Evolutionary conservation across 2,888 invertebrate species (phyloP).

Genomic region (Euspilapteryx auroguttella): DNA sequence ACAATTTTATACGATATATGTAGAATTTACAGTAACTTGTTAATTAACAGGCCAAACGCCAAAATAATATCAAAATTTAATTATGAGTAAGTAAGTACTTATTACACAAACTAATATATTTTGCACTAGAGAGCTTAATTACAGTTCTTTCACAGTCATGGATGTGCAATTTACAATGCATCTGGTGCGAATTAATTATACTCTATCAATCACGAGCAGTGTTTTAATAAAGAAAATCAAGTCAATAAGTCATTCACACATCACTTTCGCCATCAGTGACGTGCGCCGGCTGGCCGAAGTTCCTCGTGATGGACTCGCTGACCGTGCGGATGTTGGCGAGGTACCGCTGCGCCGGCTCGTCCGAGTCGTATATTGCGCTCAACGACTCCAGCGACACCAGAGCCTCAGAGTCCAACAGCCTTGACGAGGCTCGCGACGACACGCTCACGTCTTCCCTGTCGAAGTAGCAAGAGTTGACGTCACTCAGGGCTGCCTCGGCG

Average conservation of each 20-base stretch:
- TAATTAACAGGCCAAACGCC: no score
- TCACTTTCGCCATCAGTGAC: conserved; percentile 71
- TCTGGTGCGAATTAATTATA: no score
- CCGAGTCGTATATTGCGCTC: conserved; percentile 80
- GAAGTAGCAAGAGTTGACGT: conserved; percentile 82
- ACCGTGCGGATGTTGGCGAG: conserved; percentile 74
- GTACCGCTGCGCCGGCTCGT: conserved; percentile 66
- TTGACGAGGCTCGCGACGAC: conserved; percentile 81
- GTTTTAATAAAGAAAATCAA: no score
- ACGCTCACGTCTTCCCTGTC: conserved; percentile 71
- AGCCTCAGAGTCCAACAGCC: conserved; percentile 77
- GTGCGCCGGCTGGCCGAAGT: conserved; percentile 70
- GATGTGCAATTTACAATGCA: conserved; percentile 2
- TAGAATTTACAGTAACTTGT: no score
- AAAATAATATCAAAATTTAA: no score
- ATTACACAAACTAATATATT: conserved; percentile 21
- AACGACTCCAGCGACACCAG: conserved; percentile 77
- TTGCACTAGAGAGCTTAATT: conserved; percentile 28
- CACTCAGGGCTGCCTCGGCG: conserved; percentile 85
- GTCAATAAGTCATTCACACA: no score
- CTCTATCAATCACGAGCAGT: no score
- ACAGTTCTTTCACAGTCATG: conserved; percentile 17
- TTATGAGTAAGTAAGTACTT: no score
- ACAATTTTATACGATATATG: no score
- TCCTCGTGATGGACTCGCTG: conserved; percentile 75